Conservation (phyloP, 2,113 vertebrate species). For the Leucosticte australis region DNA sequence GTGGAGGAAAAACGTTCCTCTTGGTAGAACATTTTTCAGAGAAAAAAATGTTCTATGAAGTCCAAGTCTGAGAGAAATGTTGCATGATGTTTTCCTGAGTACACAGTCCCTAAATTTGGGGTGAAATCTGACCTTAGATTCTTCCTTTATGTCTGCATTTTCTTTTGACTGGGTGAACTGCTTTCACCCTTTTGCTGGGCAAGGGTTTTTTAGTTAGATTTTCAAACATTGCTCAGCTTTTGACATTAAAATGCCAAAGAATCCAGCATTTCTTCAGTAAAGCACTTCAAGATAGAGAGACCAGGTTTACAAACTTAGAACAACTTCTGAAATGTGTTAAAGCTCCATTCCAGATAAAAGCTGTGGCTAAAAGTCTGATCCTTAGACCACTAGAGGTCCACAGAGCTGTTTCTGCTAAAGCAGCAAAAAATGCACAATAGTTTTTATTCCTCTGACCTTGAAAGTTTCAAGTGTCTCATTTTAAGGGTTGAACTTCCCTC, state of each 20-base stretch:
- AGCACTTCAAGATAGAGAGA: background rate
- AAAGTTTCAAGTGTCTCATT: fast-evolving
- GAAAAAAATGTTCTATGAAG: background rate
- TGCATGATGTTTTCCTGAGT: background rate
- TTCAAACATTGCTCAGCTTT: background rate
- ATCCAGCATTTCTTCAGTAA: background rate
- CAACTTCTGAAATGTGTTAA: background rate
- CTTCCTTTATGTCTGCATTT: background rate
- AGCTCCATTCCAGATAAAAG: background rate
- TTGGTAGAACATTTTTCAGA: background rate
- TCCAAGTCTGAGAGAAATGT: slow-evolving; percentile 18
- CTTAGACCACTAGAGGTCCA: slow-evolving; percentile 63
- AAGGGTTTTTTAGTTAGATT: background rate
- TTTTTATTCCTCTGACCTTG: background rate
- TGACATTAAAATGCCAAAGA: background rate
- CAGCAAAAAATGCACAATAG: background rate
- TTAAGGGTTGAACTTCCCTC: background rate
- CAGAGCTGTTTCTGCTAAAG: slow-evolving; percentile 46
- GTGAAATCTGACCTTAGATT: background rate
- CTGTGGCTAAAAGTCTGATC: background rate
- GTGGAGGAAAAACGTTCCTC: slow-evolving; percentile 12
- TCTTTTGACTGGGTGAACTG: background rate
- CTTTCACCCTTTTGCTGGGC: background rate
- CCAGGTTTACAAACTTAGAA: background rate
- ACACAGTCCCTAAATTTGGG: background rate